Conservation (phyloP, 2,888 invertebrate genomes). For the Drosophila trichaetosa region DNA sequence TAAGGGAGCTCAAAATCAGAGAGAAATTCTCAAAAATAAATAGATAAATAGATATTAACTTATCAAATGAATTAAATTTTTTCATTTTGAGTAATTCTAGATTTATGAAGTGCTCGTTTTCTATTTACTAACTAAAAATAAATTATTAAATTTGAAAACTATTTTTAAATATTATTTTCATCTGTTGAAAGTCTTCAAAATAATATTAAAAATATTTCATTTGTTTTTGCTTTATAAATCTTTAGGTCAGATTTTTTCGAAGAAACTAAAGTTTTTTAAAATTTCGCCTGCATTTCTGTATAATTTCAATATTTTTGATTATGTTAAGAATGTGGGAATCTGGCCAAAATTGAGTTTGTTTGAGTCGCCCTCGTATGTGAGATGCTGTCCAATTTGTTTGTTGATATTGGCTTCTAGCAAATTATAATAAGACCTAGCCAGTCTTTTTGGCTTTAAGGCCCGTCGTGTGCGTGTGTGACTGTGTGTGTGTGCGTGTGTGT, state of each 20-base stretch:
- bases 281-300: neutral
- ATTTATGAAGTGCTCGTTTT: too few relatives aligned
- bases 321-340: neutral
- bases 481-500: neutral
- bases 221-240: neutral
- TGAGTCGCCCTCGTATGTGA: constrained; percentile 26
- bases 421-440: constrained; percentile 56
- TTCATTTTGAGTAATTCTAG: neutral
- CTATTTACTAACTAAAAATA: too few relatives aligned
- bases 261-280: neutral
- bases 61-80: neutral
- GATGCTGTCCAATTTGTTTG: constrained; percentile 39
- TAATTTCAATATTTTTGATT: neutral
- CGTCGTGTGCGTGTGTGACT: neutral
- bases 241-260: neutral
- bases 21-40: neutral
- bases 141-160: neutral
- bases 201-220: neutral
- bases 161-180: neutral
- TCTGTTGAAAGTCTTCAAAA: neutral
- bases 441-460: neutral
- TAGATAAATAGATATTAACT: neutral
- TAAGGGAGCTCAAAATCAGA: neutral
- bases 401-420: constrained; percentile 38
- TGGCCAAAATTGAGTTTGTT: neutral